Percentiles rank a stretch among this genome's conserved stretches.
Evolutionary conservation across 2,888 invertebrate genomes (phyloP).

Genomic region (Thereva unica): DNA sequence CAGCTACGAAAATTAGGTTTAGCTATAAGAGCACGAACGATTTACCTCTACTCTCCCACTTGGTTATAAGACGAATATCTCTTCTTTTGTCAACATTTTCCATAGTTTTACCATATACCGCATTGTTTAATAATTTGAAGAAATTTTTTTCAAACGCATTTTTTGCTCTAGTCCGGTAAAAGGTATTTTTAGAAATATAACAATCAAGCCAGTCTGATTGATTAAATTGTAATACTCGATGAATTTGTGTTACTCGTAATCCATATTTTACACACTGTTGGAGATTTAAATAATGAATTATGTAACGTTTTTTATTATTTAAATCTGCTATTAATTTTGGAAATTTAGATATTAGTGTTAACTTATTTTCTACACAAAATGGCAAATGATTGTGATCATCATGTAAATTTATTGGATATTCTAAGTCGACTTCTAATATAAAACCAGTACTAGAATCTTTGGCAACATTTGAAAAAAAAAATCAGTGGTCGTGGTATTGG

Average conservation of each 20-base stretch:
- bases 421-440: slow-evolving; percentile 50
- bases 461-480: slow-evolving; percentile 34
- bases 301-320: slow-evolving; percentile 42
- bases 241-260: slow-evolving; percentile 46
- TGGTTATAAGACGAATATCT: too few relatives aligned
- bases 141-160: too few relatives aligned
- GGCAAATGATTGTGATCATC: slow-evolving; percentile 39
- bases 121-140: too few relatives aligned
- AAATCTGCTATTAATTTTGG: slow-evolving; percentile 39
- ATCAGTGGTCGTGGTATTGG: slow-evolving; percentile 39
- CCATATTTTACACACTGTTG: slow-evolving; percentile 46
- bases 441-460: slow-evolving; percentile 43
- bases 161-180: too few relatives aligned
- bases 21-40: too few relatives aligned
- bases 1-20: too few relatives aligned
- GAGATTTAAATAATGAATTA: slow-evolving; percentile 44
- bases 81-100: too few relatives aligned
- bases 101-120: too few relatives aligned
- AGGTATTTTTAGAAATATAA: slow-evolving; percentile 45
- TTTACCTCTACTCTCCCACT: too few relatives aligned
- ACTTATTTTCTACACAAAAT: slow-evolving; percentile 36
- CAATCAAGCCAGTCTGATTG: slow-evolving; percentile 46
- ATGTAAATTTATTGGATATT: slow-evolving; percentile 44
- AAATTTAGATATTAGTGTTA: slow-evolving; percentile 33
- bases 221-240: slow-evolving; percentile 45